Evolutionary conservation across 2,797 vertebrate species (phyloP).

Genomic region (Tarsius wallacei): DNA sequence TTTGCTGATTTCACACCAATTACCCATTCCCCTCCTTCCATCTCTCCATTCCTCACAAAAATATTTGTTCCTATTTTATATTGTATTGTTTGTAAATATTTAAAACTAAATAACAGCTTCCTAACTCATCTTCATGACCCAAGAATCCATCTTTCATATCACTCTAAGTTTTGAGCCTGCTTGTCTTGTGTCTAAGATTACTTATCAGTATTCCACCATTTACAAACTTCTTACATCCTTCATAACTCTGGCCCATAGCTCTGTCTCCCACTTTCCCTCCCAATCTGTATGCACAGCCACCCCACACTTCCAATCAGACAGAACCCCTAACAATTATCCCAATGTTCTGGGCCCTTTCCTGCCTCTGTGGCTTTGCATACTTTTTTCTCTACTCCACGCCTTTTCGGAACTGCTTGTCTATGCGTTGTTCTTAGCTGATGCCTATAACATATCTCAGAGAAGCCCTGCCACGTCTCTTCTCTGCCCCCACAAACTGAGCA

Average conservation of each 20-base stretch:
- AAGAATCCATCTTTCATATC: too few relatives aligned
- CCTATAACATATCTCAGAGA: too few relatives aligned
- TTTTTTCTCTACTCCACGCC: too few relatives aligned
- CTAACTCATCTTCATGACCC: not conserved
- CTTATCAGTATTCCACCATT: not conserved
- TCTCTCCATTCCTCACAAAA: not conserved
- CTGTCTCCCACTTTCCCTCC: not conserved
- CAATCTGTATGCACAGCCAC: not conserved
- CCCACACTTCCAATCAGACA: not conserved
- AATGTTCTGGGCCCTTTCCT: rapidly evolving
- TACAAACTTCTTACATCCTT: not conserved
- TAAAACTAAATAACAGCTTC: not conserved
- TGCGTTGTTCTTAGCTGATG: not conserved
- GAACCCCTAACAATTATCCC: not conserved
- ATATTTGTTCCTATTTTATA: not conserved
- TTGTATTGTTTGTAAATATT: not conserved
- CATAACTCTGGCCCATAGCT: too few relatives aligned
- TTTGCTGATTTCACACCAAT: not conserved
- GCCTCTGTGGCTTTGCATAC: not conserved
- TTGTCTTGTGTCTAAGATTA: not conserved
- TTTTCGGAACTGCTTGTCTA: rapidly evolving
- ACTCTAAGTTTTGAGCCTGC: not conserved
- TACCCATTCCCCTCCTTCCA: not conserved
- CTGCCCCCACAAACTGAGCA: not conserved
- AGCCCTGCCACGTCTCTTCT: not conserved